Base-by-base conservation (phyloP, 2,113 vertebrate species). In the Oplegnathus fasciatus region DNA sequence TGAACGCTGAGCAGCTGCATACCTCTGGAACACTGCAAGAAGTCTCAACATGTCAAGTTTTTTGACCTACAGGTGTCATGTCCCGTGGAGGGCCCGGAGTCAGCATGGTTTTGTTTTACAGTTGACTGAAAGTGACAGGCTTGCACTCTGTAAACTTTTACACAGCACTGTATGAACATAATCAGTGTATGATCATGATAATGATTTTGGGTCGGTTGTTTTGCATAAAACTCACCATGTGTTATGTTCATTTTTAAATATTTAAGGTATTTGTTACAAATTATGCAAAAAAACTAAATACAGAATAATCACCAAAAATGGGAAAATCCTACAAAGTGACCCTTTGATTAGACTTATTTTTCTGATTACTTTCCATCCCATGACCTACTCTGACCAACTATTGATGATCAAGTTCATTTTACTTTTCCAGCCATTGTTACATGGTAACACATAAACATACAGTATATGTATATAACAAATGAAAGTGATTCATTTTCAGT, bases 21-120 rank as follows among this genome's bases (percentile, higher is more conserved):
- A 22, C 24, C 65, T 67, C 61, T 30, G 55, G 30, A 40, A 5
- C 42, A 8, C 26, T 1, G 32, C 42, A 28, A 22, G 37, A 48
- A 5, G 42, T 20, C 60, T 40, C 48, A 6, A 1, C 4, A 9
- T 52, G 71, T 64, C 70, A 22, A 30, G 42, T 24, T 46, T 32
- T 64, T 34, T 52, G 50, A 75, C 57, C 74, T 66, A 5, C 37
- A 50, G 61, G 60, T 62, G 79, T 61, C 28, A 28, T 24, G 46
- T 68, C 26, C 54, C 64, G 30, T 1, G 3, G n/a, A 44, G 40
- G 55, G 37, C 15, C 26, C 6, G 6, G 52, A 75, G 42, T 72
- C 46, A 32, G 48, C n/a, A 5, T 1, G 20, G 46, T 18, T 32
- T 30, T 42, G 20, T 4, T 30, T 28, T 5, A 26, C 13, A 44